Percentiles rank a stretch among this genome's conserved stretches.
Evolutionary conservation across 2,113 vertebrate genomes (phyloP).

Genomic region (Petaurus breviceps): DNA sequence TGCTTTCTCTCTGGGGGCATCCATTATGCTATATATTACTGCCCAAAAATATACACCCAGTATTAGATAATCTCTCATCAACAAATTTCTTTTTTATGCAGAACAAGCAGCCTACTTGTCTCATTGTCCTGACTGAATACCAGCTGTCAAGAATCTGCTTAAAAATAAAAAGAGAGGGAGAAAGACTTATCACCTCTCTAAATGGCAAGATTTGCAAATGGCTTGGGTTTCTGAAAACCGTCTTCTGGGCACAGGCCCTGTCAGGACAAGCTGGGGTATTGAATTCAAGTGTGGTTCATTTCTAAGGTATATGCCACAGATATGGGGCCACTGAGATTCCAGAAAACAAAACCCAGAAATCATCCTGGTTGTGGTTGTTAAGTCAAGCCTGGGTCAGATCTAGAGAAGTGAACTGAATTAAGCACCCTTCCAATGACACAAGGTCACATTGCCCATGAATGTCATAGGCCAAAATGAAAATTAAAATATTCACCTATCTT

Average conservation of each 20-base stretch:
- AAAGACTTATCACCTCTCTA: slow-evolving; percentile 67
- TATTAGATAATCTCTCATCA: slow-evolving; percentile 64
- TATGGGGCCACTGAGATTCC: neutral
- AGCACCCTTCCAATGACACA: slow-evolving; percentile 4
- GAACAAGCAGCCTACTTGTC: slow-evolving; percentile 39
- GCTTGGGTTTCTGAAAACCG: slow-evolving; percentile 60
- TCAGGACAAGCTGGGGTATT: slow-evolving; percentile 61
- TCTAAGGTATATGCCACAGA: slow-evolving; percentile 31
- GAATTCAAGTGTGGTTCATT: slow-evolving; percentile 5
- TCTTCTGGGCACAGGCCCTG: slow-evolving; percentile 68
- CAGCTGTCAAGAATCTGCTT: slow-evolving; percentile 60
- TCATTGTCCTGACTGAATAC: slow-evolving; percentile 62
- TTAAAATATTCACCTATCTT: neutral
- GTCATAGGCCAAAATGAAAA: neutral
- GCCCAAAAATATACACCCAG: slow-evolving; percentile 36
- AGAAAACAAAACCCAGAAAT: slow-evolving; percentile 37
- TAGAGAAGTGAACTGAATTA: slow-evolving; percentile 1
- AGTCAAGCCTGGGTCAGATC: slow-evolving; percentile 17
- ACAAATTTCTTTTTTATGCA: slow-evolving; percentile 67
- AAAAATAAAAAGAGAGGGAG: slow-evolving; percentile 60
- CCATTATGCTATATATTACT: slow-evolving; percentile 49
- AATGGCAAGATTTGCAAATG: slow-evolving; percentile 64
- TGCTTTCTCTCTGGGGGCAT: slow-evolving; percentile 23
- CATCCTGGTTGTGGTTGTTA: slow-evolving; percentile 14
- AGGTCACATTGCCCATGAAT: too few species aligned